Base-by-base conservation (phyloP, 2,113 vertebrate genomes). In the Corvus moneduloides region DNA sequence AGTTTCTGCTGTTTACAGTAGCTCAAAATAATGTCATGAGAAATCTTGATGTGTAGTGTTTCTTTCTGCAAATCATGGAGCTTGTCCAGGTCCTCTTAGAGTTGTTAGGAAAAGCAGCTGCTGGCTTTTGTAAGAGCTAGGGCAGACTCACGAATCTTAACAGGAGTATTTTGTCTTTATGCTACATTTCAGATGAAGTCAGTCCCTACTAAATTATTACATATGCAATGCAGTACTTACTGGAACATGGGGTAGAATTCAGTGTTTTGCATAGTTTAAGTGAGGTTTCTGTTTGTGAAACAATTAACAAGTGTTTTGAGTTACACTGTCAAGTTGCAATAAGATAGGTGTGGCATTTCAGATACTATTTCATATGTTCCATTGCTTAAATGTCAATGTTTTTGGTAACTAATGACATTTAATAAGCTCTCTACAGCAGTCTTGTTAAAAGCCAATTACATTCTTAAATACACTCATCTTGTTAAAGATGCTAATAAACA, bases 381-480 rank as follows among this genome's bases (percentile, higher is more conserved):
- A 26, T 84, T 89, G 78, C 74, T 87, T 89, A 90, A 96, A 89
- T 93, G 79, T 93, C 78, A 91, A 46, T 89, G 72, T 80, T 94
- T 90, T 64, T 68, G 89, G 46, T 81, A 41, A 72, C 58, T 91
- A 94, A 68, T 90, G 44, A 61, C 39, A 68, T 58, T 56, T 84
- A 91, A 80, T 93, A 66, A 94, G 73, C 37, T 67, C 82, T n/a
- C 32, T 62, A 46, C 69, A 20, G 33, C 46, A 74, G 18, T 69
- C 46, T 83, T 49, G 9, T 89, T 93, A 83, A 85, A 78, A 84
- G 64, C 35, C 67, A 71, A 48, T 79, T 95, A 64, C 7, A 9
- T 87, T 78, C 84, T 87, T 91, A 85, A 83, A 67, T 66, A 33
- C 13, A 41, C 9, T 76, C 13, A 61, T 68, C 46, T 73, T 69